Evolutionary conservation across 1,140 invertebrate genomes (phyloP).

Genomic region (Drosophila paulistorum): DNA sequence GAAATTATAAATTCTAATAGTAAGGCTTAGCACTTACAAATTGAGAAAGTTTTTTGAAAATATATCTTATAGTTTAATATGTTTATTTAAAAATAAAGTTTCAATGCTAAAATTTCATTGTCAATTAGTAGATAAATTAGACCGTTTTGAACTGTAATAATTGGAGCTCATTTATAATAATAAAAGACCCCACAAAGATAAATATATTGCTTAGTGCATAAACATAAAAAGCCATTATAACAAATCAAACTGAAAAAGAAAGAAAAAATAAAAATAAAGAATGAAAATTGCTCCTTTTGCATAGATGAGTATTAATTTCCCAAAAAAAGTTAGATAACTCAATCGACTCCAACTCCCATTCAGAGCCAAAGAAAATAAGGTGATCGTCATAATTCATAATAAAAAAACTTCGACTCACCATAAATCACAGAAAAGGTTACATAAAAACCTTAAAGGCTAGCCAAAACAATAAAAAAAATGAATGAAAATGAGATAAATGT

Average conservation of each 20-base stretch:
- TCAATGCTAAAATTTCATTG: no score
- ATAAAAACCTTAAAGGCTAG: conserved; percentile 19
- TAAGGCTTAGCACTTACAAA: no score
- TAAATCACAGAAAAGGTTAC: conserved; percentile 33
- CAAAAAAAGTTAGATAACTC: not conserved
- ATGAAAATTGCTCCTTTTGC: not conserved
- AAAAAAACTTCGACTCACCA: conserved; percentile 1
- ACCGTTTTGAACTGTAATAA: not conserved
- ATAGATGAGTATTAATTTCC: not conserved
- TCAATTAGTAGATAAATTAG: not conserved
- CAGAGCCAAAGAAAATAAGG: conserved; percentile 20
- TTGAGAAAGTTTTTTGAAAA: no score
- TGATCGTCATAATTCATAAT: conserved; percentile 41
- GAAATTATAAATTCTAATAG: no score
- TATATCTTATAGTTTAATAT: no score
- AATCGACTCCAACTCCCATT: not conserved
- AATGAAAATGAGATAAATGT: conserved; percentile 4
- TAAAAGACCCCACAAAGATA: no score
- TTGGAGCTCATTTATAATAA: not conserved
- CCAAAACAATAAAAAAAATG: not conserved
- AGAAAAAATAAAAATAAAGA: not conserved
- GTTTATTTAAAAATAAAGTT: no score
- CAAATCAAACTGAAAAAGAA: conserved; percentile 1
- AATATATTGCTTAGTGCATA: no score
- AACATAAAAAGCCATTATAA: not conserved